phyloP scores from a whole-genome alignment of 2,888 invertebrate species.

The Drosophila formosana region DNA sequence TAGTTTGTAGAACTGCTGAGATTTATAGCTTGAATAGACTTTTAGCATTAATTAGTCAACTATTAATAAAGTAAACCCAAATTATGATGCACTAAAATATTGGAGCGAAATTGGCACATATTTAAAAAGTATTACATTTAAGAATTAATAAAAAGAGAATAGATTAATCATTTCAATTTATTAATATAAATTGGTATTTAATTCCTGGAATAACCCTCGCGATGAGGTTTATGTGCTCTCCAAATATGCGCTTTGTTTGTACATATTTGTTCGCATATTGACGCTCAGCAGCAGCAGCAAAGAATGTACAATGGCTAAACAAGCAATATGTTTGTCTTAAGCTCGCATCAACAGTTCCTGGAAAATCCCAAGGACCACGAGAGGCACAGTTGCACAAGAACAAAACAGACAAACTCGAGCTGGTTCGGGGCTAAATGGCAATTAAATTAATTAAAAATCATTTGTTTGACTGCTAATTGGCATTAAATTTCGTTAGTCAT shows the following conservation, averaged over 20 bases:
- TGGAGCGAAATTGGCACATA: too few relatives aligned
- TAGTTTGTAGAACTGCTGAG: too few relatives aligned
- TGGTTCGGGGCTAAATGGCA: constrained; percentile 26
- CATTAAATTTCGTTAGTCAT: constrained; percentile 54
- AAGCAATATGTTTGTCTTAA: constrained; percentile 64
- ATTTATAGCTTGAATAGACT: too few relatives aligned
- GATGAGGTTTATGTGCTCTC: neutral
- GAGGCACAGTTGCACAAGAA: constrained; percentile 4
- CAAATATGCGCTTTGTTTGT: constrained; percentile 1
- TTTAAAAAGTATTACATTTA: too few relatives aligned
- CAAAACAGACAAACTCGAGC: neutral
- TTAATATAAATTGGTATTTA: neutral
- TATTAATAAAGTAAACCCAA: too few relatives aligned
- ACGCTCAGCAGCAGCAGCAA: constrained; percentile 11
- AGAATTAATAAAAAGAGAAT: too few relatives aligned
- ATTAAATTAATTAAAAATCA: constrained; percentile 74
- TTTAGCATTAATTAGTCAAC: too few relatives aligned
- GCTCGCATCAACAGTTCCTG: constrained; percentile 34
- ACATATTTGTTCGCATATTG: constrained; percentile 29
- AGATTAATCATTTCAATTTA: too few relatives aligned
- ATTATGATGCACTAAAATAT: too few relatives aligned
- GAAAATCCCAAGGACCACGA: neutral
- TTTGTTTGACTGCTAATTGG: constrained; percentile 61
- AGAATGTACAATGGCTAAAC: constrained; percentile 42
- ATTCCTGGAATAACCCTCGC: constrained; percentile 3